Evolutionary conservation across 1,140 invertebrate genomes (phyloP).

Genomic region (Pentalonia nigronervosa): DNA sequence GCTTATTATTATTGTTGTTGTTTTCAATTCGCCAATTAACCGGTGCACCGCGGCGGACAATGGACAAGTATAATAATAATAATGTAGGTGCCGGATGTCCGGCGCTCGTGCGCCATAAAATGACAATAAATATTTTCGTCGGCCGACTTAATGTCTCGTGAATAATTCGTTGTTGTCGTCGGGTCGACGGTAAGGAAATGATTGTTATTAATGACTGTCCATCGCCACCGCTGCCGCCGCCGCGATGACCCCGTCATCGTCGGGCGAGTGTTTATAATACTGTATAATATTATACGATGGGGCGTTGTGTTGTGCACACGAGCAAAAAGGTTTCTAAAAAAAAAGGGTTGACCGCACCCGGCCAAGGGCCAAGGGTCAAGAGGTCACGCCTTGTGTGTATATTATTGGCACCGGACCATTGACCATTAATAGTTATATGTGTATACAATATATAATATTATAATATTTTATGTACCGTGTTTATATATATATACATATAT

Average conservation of each 20-base stretch:
- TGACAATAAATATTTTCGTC: conserved; percentile 40
- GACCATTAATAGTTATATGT: conserved; percentile 25
- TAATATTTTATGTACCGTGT: not conserved
- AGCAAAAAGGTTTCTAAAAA: conserved; percentile 20
- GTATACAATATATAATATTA: not conserved
- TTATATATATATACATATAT: not conserved
- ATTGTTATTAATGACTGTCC: conserved; percentile 52
- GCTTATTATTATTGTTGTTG: not conserved
- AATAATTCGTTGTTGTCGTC: conserved; percentile 55
- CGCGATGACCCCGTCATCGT: conserved; percentile 31
- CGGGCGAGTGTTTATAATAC: not conserved
- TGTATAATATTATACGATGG: not conserved
- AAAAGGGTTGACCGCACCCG: conserved; percentile 50
- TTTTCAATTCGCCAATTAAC: not conserved
- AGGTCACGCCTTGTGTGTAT: conserved; percentile 17
- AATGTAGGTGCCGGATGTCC: conserved; percentile 8
- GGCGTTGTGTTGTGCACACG: conserved; percentile 47
- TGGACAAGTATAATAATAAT: not conserved
- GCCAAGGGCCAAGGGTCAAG: conserved; percentile 40
- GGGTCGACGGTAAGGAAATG: conserved; percentile 52
- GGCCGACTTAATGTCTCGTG: conserved; percentile 54
- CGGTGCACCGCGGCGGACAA: not conserved
- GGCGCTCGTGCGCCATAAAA: conserved; percentile 17
- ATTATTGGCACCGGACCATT: conserved; percentile 6
- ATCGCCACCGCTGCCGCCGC: not conserved